Conservation (phyloP, 2,113 vertebrate genomes). For the Misgurnus mizolepis region DNA sequence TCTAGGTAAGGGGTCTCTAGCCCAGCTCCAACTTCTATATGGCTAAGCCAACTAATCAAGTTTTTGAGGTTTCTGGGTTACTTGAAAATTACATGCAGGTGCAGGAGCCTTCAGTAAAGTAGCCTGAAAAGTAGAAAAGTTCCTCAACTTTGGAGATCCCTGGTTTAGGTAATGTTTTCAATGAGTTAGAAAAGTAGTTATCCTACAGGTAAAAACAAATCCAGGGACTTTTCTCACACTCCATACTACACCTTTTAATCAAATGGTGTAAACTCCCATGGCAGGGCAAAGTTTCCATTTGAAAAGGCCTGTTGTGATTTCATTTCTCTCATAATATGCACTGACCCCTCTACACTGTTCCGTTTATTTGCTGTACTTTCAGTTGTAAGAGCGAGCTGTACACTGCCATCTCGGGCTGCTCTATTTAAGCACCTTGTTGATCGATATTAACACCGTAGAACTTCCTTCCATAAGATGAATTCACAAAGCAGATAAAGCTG, state of each 20-base stretch:
- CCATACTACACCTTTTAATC: background rate
- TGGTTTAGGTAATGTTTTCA: no score
- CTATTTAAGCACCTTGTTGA: conserved; percentile 20
- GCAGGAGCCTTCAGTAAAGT: no score
- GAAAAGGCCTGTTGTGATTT: conserved; percentile 5
- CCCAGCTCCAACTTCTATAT: no score
- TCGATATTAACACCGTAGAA: conserved; percentile 43
- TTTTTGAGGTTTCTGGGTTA: no score
- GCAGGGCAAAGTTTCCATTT: conserved; percentile 33
- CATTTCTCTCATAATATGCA: background rate
- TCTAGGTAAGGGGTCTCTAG: background rate
- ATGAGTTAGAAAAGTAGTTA: no score
- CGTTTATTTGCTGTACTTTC: background rate
- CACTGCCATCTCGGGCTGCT: background rate
- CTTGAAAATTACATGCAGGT: no score
- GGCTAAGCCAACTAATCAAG: no score
- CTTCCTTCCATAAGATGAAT: conserved; percentile 52
- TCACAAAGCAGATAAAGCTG: conserved; percentile 61
- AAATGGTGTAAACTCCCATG: background rate
- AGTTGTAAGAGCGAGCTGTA: background rate
- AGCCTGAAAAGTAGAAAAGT: no score
- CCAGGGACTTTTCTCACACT: background rate
- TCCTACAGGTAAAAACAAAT: background rate
- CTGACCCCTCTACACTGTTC: background rate
- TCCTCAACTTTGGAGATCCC: no score